Evolutionary conservation across 2,888 invertebrate genomes (phyloP), one percentile per base, ranked within the genome.

Genomic region (Agrotis segetum): DNA sequence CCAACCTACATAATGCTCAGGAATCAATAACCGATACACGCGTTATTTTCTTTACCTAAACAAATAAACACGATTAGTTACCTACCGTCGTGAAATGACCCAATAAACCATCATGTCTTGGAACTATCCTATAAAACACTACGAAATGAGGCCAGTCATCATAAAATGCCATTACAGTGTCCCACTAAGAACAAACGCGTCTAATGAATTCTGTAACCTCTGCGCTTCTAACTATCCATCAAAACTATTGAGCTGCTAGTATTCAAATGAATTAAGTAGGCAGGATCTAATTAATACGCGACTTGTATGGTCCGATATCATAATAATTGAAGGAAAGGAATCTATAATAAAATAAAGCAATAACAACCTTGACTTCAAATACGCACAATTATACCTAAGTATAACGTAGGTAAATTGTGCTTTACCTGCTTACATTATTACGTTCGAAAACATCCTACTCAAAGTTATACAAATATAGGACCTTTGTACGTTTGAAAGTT

Each of bases 91-190:
- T 65, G 64, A 62, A 67, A 78, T 63, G 81, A 80, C 82, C 84
- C 73, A 85, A 84, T 87, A 85, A 85, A 88, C 81, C 79, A 69
- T 59, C 75, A 82, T 82, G 76, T 80, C 84, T 84, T 82, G 69
- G 74, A 85, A 79, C 76, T 77, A 87, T 83, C 80, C 86, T 77
- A 86, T 88, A 85, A 24, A 87, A 88, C 83, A 83, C 74, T 71
- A 64, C 67, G 56, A 74, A 85, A 88, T 82, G 80, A 83, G 88
- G 88, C 75, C 88, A 86, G 81, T 79, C 77, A 81, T 85, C 85
- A 88, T 87, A 83, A 84, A 84, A 86, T 83, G 79, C 83, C 81
- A 84, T 83, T 78, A 77, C 62, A 70, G 74, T 74, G 82, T 61
- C 84, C 83, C 77, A 83, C 71, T 81, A 74, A 61, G 66, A 63